These are phyloP conservation scores for Bombus polaris DNA, from an alignment of 1,140 invertebrate genomes.

Conservation along the genomic window DNA sequence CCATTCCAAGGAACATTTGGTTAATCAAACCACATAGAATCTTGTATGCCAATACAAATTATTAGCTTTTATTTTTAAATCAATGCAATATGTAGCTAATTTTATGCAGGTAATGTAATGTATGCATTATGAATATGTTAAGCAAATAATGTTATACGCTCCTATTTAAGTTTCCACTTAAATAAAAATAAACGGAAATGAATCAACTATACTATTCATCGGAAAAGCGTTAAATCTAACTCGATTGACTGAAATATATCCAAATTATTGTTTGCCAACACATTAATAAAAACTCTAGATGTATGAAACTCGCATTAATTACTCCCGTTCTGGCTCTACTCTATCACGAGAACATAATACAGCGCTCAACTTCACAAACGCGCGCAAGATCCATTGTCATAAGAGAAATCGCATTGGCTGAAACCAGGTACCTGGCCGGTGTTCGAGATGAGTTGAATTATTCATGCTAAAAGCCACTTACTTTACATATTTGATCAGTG, in stretches of 20 bases:
- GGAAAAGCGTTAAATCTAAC: background rate
- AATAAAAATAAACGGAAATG: background rate
- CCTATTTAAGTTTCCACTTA: background rate
- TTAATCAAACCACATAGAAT: background rate
- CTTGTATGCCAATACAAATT: background rate
- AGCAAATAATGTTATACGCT: background rate
- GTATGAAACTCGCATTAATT: background rate
- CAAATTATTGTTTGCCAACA: background rate
- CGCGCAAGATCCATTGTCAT: background rate
- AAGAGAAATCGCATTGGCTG: slow-evolving; percentile 21
- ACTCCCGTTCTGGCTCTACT: background rate
- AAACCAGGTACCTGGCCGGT: background rate
- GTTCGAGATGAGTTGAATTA: slow-evolving; percentile 61
- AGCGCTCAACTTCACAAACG: slow-evolving; percentile 7
- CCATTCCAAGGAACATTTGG: background rate
- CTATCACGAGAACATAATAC: background rate
- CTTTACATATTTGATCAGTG: slow-evolving; percentile 82
- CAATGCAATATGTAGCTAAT: background rate
- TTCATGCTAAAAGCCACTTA: slow-evolving; percentile 72
- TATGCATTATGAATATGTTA: background rate
- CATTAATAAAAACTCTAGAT: background rate
- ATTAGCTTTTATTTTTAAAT: background rate
- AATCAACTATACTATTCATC: background rate
- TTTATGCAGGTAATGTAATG: no score
- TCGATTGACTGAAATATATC: background rate